Base-by-base conservation (phyloP, 1,140 invertebrate species). In the Lordiphosa collinella region DNA sequence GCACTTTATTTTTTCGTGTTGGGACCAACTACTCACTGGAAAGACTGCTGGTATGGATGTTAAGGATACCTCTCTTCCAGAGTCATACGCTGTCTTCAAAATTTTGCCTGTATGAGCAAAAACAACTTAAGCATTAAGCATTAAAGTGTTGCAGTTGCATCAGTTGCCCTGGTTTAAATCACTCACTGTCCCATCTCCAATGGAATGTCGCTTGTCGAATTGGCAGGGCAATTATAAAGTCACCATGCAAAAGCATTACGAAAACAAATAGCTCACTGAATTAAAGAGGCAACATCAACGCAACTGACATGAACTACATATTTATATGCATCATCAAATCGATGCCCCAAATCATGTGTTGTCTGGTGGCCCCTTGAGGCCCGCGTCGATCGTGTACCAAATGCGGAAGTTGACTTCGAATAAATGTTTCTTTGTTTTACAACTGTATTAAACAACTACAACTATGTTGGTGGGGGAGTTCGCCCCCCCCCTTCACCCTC, bases 361-460 rank as follows among this genome's bases (percentile, higher is more conserved):
- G 47, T 55, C 36, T 54, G 10, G 10, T 11, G 6, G 41, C 41
- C 41, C 22, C 41, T 44, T 47, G 44, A 47, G 31, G 13, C 44
- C 14, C 25, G 12, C 8, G 38, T 41, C 32, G 51, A 36, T 56
- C 34, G 64, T 52, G 44, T 11, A 29, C 12, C 32, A 41, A 67
- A 82, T 84, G 78, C 78, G 78, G 78, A 85, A 84, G 79, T 82
- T 32, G 18, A 52, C 34, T 4, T 13, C 9, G 57, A 63, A 52
- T 57, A 48, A 58, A 43, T 70, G 25, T 76, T 58, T 53, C 73
- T 76, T 84, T 78, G 78, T 76, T 75, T 66, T 69, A 84, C 78
- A 84, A 84, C 78, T 84, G 78, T 78, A 84, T 84, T 84, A 84
- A 58, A 58, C 47, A 61, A 52, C 53, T 46, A 43, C 59, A n/a